These are phyloP conservation scores for Platycheirus albimanus DNA, from an alignment of 2,888 invertebrate genomes.

Conservation along the genomic window DNA sequence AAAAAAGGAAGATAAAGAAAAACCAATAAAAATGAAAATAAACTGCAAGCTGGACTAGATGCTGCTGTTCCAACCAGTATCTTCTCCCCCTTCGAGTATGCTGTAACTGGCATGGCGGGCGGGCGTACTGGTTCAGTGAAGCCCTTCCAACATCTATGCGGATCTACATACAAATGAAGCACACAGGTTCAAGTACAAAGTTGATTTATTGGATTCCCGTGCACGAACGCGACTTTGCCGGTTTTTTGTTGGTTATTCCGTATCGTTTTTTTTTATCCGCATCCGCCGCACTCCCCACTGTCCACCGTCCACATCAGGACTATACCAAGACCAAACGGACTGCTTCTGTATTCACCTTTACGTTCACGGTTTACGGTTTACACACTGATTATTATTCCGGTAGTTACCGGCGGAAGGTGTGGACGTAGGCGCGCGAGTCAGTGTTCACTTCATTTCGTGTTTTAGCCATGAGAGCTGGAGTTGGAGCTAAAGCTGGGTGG, in stretches of 20 bases:
- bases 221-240: slow-evolving; percentile 58
- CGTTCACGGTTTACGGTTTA: no score
- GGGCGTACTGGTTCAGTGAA: slow-evolving; percentile 1
- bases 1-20: slow-evolving; percentile 26
- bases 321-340: slow-evolving; percentile 5
- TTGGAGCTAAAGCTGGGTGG: slow-evolving; percentile 46
- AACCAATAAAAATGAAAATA: slow-evolving; percentile 43
- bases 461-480: neutral
- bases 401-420: slow-evolving; percentile 69
- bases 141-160: slow-evolving; percentile 3
- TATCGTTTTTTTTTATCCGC: slow-evolving; percentile 16
- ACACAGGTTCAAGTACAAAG: slow-evolving; percentile 72
- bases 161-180: slow-evolving; percentile 60
- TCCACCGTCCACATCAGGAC: neutral
- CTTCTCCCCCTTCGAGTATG: neutral
- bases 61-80: slow-evolving; percentile 36
- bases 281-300: neutral
- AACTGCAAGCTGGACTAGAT: slow-evolving; percentile 59
- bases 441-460: slow-evolving; percentile 45
- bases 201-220: slow-evolving; percentile 73
- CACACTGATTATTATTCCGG: slow-evolving; percentile 69
- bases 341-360: slow-evolving; percentile 70
- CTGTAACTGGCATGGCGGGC: no score
- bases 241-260: slow-evolving; percentile 32
- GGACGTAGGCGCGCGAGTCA: slow-evolving; percentile 72